These are phyloP conservation scores for Pagetopsis macropterus DNA, from an alignment of 2,797 vertebrate genomes.

Conservation along the genomic window DNA sequence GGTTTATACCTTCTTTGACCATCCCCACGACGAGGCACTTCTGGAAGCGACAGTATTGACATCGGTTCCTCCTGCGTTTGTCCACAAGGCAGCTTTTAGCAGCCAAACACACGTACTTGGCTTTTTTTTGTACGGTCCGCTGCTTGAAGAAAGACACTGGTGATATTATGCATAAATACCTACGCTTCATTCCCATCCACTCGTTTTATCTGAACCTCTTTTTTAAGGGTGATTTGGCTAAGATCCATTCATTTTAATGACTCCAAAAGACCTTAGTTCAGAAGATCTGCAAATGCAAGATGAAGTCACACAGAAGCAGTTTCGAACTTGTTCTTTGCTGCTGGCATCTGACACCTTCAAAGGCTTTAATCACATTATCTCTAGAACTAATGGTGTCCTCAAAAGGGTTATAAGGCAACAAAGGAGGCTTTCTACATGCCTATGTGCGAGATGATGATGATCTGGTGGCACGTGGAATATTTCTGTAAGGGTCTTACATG, in stretches of 20 bases:
- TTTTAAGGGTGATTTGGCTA: background rate
- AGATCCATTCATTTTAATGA: too few species aligned
- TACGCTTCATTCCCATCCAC: background rate
- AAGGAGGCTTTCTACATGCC: background rate
- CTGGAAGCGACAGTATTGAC: conserved; percentile 97
- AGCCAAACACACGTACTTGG: conserved; percentile 95
- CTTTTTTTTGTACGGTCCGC: conserved; percentile 98
- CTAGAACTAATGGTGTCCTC: background rate
- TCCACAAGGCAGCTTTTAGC: conserved; percentile 96
- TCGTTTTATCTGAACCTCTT: background rate
- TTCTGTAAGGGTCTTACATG: background rate
- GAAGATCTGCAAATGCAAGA: background rate
- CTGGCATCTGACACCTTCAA: background rate
- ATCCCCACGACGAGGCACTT: conserved; percentile 97
- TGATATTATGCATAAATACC: background rate
- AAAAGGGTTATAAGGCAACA: background rate
- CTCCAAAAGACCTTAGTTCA: background rate
- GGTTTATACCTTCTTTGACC: conserved; percentile 93
- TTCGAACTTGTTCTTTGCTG: background rate
- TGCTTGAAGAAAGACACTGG: conserved; percentile 63
- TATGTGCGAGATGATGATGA: background rate
- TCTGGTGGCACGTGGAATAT: background rate
- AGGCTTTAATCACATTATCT: background rate
- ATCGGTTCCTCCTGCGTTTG: conserved; percentile 94
- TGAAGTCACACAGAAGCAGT: background rate